These are phyloP conservation scores for Chaetodon auriga DNA, from an alignment of 2,113 vertebrate species.

Conservation along the genomic window DNA sequence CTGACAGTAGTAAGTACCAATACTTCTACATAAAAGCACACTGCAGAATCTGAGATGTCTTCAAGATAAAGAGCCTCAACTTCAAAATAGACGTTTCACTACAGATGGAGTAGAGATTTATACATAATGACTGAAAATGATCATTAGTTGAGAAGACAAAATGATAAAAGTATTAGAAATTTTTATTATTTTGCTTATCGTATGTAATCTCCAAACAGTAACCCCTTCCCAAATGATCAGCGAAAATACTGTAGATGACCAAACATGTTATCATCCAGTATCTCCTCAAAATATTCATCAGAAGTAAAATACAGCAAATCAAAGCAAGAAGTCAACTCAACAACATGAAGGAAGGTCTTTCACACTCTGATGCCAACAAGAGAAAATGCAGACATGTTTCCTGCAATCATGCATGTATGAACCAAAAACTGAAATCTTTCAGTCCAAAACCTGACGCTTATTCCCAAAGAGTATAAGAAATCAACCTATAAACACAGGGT, in stretches of 20 bases:
- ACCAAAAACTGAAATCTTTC: constrained; percentile 2
- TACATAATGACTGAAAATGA: background rate
- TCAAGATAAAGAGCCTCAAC: background rate
- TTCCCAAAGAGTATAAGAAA: constrained; percentile 27
- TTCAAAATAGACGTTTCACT: no score
- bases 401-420: constrained; percentile 29
- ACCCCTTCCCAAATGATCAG: constrained; percentile 53
- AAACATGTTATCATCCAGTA: constrained; percentile 4
- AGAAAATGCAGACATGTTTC: constrained; percentile 35
- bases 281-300: constrained; percentile 34
- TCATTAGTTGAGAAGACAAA: constrained; percentile 25
- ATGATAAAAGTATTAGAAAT: constrained; percentile 68
- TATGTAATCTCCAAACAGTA: constrained; percentile 43
- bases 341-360: constrained; percentile 9
- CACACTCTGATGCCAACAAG: constrained; percentile 19
- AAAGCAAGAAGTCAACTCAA: constrained; percentile 36
- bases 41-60: background rate
- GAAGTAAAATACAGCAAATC: constrained; percentile 52
- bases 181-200: constrained; percentile 69
- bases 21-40: constrained; percentile 5
- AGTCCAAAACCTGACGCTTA: background rate
- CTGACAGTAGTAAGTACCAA: background rate
- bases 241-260: constrained; percentile 21
- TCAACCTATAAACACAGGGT: constrained; percentile 24
- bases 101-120: background rate